phyloP scores from a whole-genome alignment of 2,113 vertebrate genomes.

The Hydrolagus affinis region DNA sequence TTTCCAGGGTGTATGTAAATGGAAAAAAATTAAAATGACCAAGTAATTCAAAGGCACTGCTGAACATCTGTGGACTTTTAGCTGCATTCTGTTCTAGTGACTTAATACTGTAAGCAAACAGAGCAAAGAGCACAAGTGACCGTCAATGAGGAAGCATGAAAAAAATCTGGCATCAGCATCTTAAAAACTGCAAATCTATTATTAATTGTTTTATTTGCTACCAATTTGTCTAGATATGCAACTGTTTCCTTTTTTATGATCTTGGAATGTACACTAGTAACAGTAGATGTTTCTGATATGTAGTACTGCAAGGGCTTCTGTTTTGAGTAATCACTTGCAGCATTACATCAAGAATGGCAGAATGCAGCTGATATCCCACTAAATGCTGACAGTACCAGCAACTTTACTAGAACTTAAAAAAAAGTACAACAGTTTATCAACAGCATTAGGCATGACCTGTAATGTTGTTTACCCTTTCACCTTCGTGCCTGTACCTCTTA shows the following conservation, averaged over 20 bases:
- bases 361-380: conserved; percentile 5
- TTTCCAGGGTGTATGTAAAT: not conserved
- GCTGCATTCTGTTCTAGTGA: conserved; percentile 10
- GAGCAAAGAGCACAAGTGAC: not conserved
- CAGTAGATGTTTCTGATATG: not conserved
- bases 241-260: not conserved
- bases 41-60: conserved; percentile 20
- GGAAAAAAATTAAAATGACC: conserved; percentile 18
- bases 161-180: not conserved
- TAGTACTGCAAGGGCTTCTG: not conserved
- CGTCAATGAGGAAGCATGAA: not conserved
- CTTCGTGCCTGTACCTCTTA: not conserved
- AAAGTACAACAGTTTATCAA: conserved; percentile 2
- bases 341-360: conserved; percentile 7
- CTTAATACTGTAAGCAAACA: not conserved
- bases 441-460: not conserved
- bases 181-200: not conserved
- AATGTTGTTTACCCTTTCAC: not conserved
- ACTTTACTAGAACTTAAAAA: conserved; percentile 14
- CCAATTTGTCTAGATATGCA: not conserved
- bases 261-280: conserved; percentile 3
- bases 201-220: not conserved
- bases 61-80: conserved; percentile 29
- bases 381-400: conserved; percentile 20
- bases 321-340: not conserved